Evolutionary conservation across 2,113 vertebrate species (phyloP), one percentile per base, ranked within the genome.

Genomic region (Gambusia holbrooki): DNA sequence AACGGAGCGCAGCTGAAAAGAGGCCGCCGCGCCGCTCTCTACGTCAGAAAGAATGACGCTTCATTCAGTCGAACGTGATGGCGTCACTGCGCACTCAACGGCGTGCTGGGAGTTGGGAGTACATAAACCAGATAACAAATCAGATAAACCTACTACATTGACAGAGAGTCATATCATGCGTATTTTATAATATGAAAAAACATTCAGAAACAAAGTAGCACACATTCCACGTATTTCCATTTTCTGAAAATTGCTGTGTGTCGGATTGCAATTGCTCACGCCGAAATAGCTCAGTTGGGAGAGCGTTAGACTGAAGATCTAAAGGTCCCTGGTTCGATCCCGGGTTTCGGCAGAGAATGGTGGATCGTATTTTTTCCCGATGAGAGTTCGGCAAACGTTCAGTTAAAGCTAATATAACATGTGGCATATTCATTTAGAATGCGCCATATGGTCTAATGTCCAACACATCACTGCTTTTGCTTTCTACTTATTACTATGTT

Each of bases 11-110:
- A 88, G 88, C 83, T 58, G 61, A 35, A 81, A 85, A 88, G 82
- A 91, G 92, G 92, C 90, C 92, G 81, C 86, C 84, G 84, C 40
- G 73, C 88, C 37, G 85, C 85, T 89, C 82, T 81, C 83, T 80
- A 82, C 87, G 82, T 71, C 76, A 68, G 80, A 82, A 94, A 94
- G 66, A 91, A 94, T 95, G 95, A 95, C 95, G 94, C 90, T 89
- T 90, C 93, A 90, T 88, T 95, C 92, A 77, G 74, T 75, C 27
- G 8, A 6, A 69, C 88, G 85, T 35, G 29, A 84, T 92, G 80
- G 86, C 92, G 91, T 83, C 82, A 87, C 1, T 12, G 70, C 77
- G 73, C 70, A 66, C 29, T 45, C 32, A 11, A 14, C 27, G 13
- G 66, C 70, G 76, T 37, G 6, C 22, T 3, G 25, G 5, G 19